Evolutionary conservation across 2,797 vertebrate genomes (phyloP).

Genomic region (Pseudomugil gertrudae): DNA sequence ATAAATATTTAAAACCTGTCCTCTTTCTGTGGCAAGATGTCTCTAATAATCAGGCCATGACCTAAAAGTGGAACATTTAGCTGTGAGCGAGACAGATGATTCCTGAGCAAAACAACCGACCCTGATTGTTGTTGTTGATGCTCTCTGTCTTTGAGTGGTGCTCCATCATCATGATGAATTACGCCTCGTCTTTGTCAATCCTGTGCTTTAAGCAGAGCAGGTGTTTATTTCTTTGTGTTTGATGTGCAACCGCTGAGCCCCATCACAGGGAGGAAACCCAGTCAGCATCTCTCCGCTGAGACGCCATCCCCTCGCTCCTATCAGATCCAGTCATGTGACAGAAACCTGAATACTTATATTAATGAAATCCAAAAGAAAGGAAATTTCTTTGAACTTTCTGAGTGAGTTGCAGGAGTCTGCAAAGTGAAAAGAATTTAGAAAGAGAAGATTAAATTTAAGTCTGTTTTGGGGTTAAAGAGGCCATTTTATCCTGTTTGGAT

Average conservation of each 20-base stretch:
- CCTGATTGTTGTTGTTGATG: slow-evolving; percentile 38
- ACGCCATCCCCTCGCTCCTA: slow-evolving; percentile 12
- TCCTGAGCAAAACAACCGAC: slow-evolving; percentile 40
- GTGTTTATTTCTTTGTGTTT: slow-evolving; percentile 63
- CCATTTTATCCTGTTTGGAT: not conserved
- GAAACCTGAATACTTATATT: slow-evolving; percentile 13
- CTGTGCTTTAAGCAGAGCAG: slow-evolving; percentile 57
- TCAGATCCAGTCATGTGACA: slow-evolving; percentile 2
- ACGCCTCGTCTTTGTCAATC: slow-evolving; percentile 55
- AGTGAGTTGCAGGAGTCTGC: not conserved
- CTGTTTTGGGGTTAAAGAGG: slow-evolving; percentile 2
- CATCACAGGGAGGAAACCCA: slow-evolving; percentile 54
- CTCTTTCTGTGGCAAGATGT: slow-evolving; percentile 12
- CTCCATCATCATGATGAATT: slow-evolving; percentile 65
- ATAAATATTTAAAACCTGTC: slow-evolving; percentile 14
- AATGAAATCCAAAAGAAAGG: slow-evolving; percentile 4
- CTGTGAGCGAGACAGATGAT: slow-evolving; percentile 29
- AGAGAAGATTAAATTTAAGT: not conserved
- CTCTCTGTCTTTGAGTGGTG: slow-evolving; percentile 41
- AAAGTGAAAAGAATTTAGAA: not conserved
- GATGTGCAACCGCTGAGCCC: slow-evolving; percentile 63
- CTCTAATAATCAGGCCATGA: slow-evolving; percentile 19
- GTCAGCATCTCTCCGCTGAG: slow-evolving; percentile 36
- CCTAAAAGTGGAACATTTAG: slow-evolving; percentile 19
- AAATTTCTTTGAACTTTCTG: not conserved